phyloP scores from a whole-genome alignment of 64 coral and sea anemone species.

The Montipora efflorescens region DNA sequence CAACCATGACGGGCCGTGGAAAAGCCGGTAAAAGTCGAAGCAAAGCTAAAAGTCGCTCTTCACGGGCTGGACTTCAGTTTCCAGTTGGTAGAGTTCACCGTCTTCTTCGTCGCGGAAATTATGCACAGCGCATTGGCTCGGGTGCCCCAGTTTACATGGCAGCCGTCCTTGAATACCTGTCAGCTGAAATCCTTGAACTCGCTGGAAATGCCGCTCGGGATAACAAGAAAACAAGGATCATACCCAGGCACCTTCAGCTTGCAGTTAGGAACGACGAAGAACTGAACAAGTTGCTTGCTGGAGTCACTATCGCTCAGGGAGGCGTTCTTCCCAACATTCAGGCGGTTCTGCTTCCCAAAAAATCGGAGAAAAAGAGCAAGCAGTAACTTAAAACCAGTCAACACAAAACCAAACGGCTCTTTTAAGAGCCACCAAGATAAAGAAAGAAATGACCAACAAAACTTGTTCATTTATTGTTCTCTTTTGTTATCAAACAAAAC shows the following conservation, averaged over 20 bases:
- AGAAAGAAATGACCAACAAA: conserved; percentile 26
- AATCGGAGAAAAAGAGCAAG: conserved; percentile 44
- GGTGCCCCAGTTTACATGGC: conserved; percentile 42
- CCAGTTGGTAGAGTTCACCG: conserved; percentile 50
- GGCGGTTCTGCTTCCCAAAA: conserved; percentile 53
- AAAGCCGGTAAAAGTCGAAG: conserved; percentile 42
- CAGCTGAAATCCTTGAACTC: conserved; percentile 53
- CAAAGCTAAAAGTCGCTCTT: conserved; percentile 51
- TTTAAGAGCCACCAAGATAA: conserved; percentile 47
- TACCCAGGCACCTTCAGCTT: conserved; percentile 36
- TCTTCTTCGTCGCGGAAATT: conserved; percentile 30
- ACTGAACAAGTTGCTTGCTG: conserved; percentile 44
- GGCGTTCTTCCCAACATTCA: conserved; percentile 54
- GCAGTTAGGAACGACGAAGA: conserved; percentile 49
- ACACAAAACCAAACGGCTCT: conserved; percentile 36
- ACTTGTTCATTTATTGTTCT: too few species aligned
- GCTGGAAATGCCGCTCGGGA: conserved; percentile 43
- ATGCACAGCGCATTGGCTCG: conserved; percentile 26
- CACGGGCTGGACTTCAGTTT: conserved; percentile 45
- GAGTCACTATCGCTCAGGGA: conserved; percentile 47
- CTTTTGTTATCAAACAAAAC: too few species aligned
- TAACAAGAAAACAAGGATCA: conserved; percentile 50
- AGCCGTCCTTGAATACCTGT: conserved; percentile 35
- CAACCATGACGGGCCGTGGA: conserved; percentile 31
- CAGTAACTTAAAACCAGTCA: not conserved